These are phyloP conservation scores for Sepioteuthis lessoniana DNA, from an alignment of 2,888 invertebrate genomes.

Conservation along the genomic window DNA sequence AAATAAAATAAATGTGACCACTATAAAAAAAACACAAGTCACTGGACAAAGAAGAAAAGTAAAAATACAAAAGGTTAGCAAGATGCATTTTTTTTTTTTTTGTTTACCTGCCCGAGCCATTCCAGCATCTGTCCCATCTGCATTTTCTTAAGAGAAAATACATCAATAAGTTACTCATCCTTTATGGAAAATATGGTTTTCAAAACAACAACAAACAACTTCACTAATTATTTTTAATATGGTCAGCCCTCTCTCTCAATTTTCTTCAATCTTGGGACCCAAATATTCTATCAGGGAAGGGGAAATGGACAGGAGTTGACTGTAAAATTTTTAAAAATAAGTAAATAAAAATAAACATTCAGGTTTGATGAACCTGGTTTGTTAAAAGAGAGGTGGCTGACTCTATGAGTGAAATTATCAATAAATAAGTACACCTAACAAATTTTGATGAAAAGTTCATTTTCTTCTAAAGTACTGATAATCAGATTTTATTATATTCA, in stretches of 20 bases:
- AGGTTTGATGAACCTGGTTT: too few relatives aligned
- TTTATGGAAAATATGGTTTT: not conserved
- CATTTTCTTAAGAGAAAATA: conserved; percentile 47
- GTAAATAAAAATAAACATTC: too few relatives aligned
- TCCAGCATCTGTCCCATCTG: conserved; percentile 43
- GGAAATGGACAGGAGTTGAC: too few relatives aligned
- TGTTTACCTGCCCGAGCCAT: conserved; percentile 47
- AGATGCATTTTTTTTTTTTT: conserved; percentile 35
- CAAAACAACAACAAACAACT: not conserved
- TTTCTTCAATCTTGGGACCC: too few relatives aligned
- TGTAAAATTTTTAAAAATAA: too few relatives aligned
- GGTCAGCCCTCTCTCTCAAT: not conserved
- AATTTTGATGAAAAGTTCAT: not conserved
- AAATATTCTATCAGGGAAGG: too few relatives aligned
- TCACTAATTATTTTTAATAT: not conserved
- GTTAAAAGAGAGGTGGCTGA: too few relatives aligned
- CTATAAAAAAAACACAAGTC: not conserved
- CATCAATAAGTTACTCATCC: not conserved
- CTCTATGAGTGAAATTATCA: too few relatives aligned
- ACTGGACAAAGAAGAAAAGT: not conserved
- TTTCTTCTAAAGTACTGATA: too few relatives aligned
- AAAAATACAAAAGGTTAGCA: not conserved
- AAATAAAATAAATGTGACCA: not conserved
- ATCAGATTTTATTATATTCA: too few relatives aligned
- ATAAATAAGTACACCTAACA: too few relatives aligned